Evolutionary conservation across 2,113 vertebrate species (phyloP).

Genomic region (Ascaphus truei): DNA sequence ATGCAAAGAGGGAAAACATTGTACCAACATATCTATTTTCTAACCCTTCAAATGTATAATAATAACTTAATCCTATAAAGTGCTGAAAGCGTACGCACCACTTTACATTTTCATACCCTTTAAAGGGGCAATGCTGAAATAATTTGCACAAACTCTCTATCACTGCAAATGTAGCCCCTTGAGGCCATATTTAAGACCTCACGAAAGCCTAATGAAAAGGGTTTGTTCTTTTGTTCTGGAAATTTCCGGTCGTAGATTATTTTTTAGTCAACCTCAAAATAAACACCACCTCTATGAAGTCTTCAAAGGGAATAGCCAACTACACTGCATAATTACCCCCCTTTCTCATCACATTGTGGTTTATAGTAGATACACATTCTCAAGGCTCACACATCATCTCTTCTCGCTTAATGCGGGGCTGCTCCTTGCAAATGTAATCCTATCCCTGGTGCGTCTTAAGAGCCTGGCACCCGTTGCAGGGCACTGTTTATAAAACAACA

Average conservation of each 20-base stretch:
- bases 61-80: too few species aligned
- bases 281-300: slow-evolving; percentile 13
- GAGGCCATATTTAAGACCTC: slow-evolving; percentile 9
- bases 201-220: neutral
- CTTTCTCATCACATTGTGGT: slow-evolving; percentile 59
- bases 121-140: too few species aligned
- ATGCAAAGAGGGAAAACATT: too few species aligned
- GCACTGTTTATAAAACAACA: slow-evolving; percentile 57
- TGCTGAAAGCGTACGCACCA: too few species aligned
- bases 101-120: too few species aligned
- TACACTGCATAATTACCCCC: slow-evolving; percentile 50
- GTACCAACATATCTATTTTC: too few species aligned
- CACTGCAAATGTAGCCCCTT: neutral
- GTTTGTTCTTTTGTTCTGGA: slow-evolving; percentile 7
- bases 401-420: slow-evolving; percentile 47
- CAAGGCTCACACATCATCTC: slow-evolving; percentile 37
- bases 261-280: slow-evolving; percentile 24
- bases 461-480: slow-evolving; percentile 54
- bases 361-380: slow-evolving; percentile 45
- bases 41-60: too few species aligned
- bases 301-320: slow-evolving; percentile 44
- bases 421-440: slow-evolving; percentile 55
- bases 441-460: slow-evolving; percentile 58
- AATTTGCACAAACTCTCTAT: too few species aligned
- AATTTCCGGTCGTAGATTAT: slow-evolving; percentile 29